Conservation (phyloP, 2,888 invertebrate genomes). For the Netelia melanura region DNA sequence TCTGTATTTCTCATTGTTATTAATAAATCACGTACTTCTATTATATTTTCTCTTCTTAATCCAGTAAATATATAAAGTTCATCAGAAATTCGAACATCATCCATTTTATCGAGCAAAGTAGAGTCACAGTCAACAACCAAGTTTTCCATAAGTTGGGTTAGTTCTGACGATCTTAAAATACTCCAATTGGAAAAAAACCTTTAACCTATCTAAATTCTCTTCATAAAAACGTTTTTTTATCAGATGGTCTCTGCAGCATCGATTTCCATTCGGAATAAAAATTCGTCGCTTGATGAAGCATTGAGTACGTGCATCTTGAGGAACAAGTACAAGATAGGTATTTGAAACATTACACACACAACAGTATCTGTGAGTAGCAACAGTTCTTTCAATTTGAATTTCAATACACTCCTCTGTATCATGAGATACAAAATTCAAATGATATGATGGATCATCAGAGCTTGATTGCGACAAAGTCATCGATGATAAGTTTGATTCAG, state of each 20-base stretch:
- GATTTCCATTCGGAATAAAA: conserved; percentile 70
- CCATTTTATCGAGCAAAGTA: conserved; percentile 24
- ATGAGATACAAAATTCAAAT: too few relatives aligned
- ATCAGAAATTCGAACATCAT: conserved; percentile 17
- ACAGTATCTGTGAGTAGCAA: too few relatives aligned
- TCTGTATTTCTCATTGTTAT: conserved; percentile 29
- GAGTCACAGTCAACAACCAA: conserved; percentile 39
- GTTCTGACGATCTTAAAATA: neutral
- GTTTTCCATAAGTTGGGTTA: conserved; percentile 36
- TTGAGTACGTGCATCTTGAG: conserved; percentile 55
- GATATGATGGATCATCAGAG: too few relatives aligned
- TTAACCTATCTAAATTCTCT: conserved; percentile 44
- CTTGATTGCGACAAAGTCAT: too few relatives aligned
- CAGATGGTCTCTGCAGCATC: conserved; percentile 68
- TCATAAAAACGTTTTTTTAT: conserved; percentile 70
- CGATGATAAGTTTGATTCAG: too few relatives aligned
- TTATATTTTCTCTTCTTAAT: conserved; percentile 3
- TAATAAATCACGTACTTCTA: neutral
- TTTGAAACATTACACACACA: too few relatives aligned
- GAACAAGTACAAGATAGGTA: conserved; percentile 37
- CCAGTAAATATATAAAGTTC: conserved; percentile 27
- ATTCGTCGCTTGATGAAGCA: conserved; percentile 23
- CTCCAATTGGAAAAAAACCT: neutral
- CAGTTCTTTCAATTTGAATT: too few relatives aligned
- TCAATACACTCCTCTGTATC: too few relatives aligned